Evolutionary conservation across 2,888 invertebrate species (phyloP), one percentile per base, ranked within the genome.

Genomic region (Troglohyphantes excavatus): DNA sequence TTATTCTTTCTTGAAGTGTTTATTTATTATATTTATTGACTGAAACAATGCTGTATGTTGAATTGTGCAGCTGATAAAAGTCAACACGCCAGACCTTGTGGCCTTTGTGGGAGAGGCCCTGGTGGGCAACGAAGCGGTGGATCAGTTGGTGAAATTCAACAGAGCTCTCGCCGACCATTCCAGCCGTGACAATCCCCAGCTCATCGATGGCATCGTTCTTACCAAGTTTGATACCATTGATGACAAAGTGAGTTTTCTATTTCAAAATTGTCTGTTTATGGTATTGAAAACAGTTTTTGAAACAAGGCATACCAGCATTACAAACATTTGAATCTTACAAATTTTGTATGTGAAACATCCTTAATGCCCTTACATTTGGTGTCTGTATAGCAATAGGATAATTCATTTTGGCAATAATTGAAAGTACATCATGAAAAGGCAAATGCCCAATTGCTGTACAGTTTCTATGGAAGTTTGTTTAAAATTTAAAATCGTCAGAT

Each of bases 151-250:
- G 0, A 99, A 99, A 94, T 99, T 99, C 94, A 99, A 99, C 94
- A 97, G 98, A 93, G 98, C 99, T 0, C 94, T 99, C 63, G 99
- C 99, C 7, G 99, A 99, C 94, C 97, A 97, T 94, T 96, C 96
- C 29, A 95, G 96, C 0, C 95, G 96, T 0, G 94, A 94, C 84
- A 96, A 96, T 93, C 98, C 98, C 0, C 98, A 98, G 93, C 95
- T 98, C 67, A 99, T 99, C 92, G 99, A 99, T 94, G 99, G 99
- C 75, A 99, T 99, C 92, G 98, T 99, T 13, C 95, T 99, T 70
- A 99, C 99, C 7, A 99, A 99, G 94, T 99, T 99, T 94, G 99
- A 99, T 94, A 99, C 99, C 0, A 99, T 99, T 92, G 99, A 99
- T 93, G 99, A 99, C 94, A 99, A 99, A 95, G 96, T 95, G 92